Percentiles rank a stretch among this genome's conserved stretches.
phyloP scores from a whole-genome alignment of 2,888 invertebrate genomes.

The Diarsia rubi region DNA sequence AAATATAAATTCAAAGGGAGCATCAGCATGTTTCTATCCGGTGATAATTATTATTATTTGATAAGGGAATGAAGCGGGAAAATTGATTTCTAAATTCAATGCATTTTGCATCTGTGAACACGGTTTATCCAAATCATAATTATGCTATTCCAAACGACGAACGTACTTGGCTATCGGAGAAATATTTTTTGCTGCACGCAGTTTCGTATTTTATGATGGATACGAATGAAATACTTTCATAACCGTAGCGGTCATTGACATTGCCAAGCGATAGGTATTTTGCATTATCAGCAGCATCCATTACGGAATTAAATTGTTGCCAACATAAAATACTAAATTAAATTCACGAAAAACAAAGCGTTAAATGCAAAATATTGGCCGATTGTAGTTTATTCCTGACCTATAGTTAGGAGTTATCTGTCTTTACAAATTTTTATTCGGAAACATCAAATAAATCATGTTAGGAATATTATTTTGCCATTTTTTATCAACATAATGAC shows the following conservation, averaged over 20 bases:
- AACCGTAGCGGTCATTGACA: constrained; percentile 65
- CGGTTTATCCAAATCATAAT: background rate
- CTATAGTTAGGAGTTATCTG: too few relatives aligned
- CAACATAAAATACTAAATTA: constrained; percentile 43
- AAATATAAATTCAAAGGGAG: background rate
- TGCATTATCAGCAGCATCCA: constrained; percentile 69
- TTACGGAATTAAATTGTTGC: constrained; percentile 53
- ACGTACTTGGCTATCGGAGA: background rate
- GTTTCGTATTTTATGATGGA: constrained; percentile 4
- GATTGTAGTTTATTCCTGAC: background rate
- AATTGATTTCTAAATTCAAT: constrained; percentile 18
- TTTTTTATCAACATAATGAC: constrained; percentile 66
- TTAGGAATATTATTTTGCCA: constrained; percentile 35
- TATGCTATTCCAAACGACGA: background rate
- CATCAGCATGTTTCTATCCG: background rate
- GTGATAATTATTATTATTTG: constrained; percentile 17
- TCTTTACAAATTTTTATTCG: background rate
- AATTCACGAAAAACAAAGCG: background rate
- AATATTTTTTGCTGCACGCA: background rate
- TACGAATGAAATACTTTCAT: constrained; percentile 55
- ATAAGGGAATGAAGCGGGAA: constrained; percentile 28
- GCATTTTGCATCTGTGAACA: background rate
- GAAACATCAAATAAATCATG: background rate
- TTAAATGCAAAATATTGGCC: background rate
- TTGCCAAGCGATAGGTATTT: constrained; percentile 67